These are phyloP conservation scores for Mallotus villosus DNA, from an alignment of 2,797 vertebrate genomes.

Conservation along the genomic window DNA sequence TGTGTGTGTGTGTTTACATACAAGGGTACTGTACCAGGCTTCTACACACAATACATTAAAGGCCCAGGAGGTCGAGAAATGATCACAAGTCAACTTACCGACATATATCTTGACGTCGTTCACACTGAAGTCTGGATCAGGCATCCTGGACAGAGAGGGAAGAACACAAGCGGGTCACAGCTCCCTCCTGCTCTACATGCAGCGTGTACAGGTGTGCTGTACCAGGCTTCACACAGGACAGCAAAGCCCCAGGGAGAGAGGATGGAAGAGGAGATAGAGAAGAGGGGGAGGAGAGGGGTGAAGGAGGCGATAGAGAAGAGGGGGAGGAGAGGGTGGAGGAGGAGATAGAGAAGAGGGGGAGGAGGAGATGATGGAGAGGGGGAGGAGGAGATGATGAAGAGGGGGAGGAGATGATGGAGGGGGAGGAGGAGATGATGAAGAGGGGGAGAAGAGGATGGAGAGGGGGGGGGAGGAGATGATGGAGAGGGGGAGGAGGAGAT, in stretches of 20 bases:
- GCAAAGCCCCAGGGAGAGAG: background rate
- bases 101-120: constrained; percentile 94
- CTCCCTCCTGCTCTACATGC: too few species aligned
- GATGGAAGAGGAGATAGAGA: background rate
- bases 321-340: background rate
- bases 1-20: background rate
- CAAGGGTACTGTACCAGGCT: too few species aligned
- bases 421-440: too few species aligned
- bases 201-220: too few species aligned
- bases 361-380: background rate
- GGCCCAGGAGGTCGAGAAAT: background rate
- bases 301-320: background rate
- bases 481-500: background rate
- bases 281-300: background rate
- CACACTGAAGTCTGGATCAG: constrained; percentile 90
- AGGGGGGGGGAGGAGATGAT: too few species aligned
- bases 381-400: background rate
- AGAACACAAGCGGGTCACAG: too few species aligned
- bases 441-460: background rate
- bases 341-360: background rate
- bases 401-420: background rate
- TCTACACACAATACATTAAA: too few species aligned
- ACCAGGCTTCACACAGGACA: too few species aligned
- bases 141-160: constrained; percentile 82
- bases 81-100: constrained; percentile 74